These are phyloP conservation scores for Iselma pallidipennis DNA, from an alignment of 2,888 invertebrate genomes.

Conservation along the genomic window DNA sequence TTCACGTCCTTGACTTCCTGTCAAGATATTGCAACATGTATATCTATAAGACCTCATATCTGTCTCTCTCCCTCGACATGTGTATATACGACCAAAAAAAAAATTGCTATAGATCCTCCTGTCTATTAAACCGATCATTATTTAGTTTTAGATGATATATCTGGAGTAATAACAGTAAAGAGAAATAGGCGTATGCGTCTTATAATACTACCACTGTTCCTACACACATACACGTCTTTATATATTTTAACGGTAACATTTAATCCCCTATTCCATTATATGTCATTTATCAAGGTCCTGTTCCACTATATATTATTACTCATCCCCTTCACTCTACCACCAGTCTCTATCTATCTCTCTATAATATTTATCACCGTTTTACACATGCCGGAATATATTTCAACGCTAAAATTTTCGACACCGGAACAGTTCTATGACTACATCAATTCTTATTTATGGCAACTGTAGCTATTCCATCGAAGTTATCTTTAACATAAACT, in stretches of 20 bases:
- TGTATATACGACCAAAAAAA: not conserved
- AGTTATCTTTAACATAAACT: no score
- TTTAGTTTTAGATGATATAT: not conserved
- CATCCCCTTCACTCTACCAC: slow-evolving; percentile 27
- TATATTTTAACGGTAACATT: slow-evolving; percentile 15
- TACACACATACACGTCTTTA: not conserved
- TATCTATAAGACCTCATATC: not conserved
- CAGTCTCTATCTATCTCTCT: not conserved
- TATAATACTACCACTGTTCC: no score
- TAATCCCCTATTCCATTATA: slow-evolving; percentile 20
- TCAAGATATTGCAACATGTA: not conserved
- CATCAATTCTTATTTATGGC: slow-evolving; percentile 13
- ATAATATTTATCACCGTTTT: slow-evolving; percentile 27
- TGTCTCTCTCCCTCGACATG: not conserved
- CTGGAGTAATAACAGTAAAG: not conserved
- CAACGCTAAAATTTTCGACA: not conserved
- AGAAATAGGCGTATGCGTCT: not conserved
- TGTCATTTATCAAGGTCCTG: slow-evolving; percentile 30
- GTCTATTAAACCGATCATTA: not conserved
- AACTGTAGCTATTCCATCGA: not conserved
- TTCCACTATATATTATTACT: slow-evolving; percentile 23
- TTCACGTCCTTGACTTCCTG: not conserved
- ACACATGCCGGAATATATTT: not conserved
- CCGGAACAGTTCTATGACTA: slow-evolving; percentile 5
- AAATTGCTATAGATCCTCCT: not conserved